Conservation (phyloP, 53 echinoderm and acorn worm species). For the Hippasteria phrygiana region DNA sequence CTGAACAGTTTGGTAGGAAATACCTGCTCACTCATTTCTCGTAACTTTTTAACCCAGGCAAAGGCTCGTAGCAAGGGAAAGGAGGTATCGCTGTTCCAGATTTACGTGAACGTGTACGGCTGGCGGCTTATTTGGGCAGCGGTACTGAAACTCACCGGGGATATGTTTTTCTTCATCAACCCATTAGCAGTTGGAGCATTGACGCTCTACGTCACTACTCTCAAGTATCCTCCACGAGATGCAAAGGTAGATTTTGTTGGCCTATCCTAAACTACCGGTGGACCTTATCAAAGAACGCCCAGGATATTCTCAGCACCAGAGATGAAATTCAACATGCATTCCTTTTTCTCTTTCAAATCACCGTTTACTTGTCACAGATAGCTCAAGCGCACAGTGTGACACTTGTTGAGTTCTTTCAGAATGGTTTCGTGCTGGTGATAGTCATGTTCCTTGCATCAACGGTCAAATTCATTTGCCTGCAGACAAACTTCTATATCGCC, state of each 20-base stretch:
- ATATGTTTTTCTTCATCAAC: conserved; percentile 62
- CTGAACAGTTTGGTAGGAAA: too few species aligned
- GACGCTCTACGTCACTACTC: conserved; percentile 57
- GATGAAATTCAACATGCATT: too few species aligned
- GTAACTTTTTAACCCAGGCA: conserved; percentile 12
- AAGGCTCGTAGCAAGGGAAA: conserved; percentile 32
- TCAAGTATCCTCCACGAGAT: conserved; percentile 38
- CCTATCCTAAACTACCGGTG: too few species aligned
- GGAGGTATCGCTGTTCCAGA: conserved; percentile 34
- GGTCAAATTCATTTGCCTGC: conserved; percentile 8
- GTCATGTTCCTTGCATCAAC: conserved; percentile 45
- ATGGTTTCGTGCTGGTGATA: conserved; percentile 64
- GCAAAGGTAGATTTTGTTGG: neutral
- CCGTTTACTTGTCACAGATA: too few species aligned
- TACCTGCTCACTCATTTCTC: too few species aligned
- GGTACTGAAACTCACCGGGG: conserved; percentile 61
- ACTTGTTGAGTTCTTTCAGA: conserved; percentile 48
- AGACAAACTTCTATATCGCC: conserved; percentile 27
- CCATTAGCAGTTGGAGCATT: conserved; percentile 73
- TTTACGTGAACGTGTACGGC: conserved; percentile 59
- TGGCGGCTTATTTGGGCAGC: conserved; percentile 31
- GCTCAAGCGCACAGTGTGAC: conserved; percentile 32
- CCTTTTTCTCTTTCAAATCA: too few species aligned
- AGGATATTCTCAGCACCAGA: too few species aligned
- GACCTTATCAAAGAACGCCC: too few species aligned